Conservation (phyloP, 2,888 invertebrate genomes). For the Drosophila koepferae region DNA sequence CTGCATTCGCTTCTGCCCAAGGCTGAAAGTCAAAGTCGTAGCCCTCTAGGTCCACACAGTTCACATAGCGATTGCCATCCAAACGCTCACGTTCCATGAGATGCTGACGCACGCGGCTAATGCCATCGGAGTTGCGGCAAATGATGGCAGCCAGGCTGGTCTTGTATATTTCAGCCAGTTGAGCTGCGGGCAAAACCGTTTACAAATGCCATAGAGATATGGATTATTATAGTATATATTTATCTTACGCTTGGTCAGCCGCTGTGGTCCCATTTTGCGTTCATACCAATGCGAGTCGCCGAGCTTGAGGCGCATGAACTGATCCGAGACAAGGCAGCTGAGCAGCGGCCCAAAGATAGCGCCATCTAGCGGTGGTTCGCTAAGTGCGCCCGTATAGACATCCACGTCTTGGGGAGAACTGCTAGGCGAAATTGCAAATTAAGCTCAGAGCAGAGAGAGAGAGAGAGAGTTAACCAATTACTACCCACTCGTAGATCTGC, state of each 20-base stretch:
- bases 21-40: slow-evolving; percentile 87
- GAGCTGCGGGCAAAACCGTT: slow-evolving; percentile 86
- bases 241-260: slow-evolving; percentile 88
- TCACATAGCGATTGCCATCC: slow-evolving; percentile 87
- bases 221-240: background rate
- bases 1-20: slow-evolving; percentile 85
- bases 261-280: slow-evolving; percentile 87
- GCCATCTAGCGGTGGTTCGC: slow-evolving; percentile 90
- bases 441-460: background rate
- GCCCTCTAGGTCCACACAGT: slow-evolving; percentile 88
- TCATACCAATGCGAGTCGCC: slow-evolving; percentile 97
- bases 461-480: no score
- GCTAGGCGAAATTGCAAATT: background rate
- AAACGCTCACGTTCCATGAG: slow-evolving; percentile 89
- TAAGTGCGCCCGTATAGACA: slow-evolving; percentile 94
- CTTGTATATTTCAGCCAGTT: slow-evolving; percentile 92
- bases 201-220: background rate
- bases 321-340: slow-evolving; percentile 93
- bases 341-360: slow-evolving; percentile 94
- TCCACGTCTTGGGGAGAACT: slow-evolving; percentile 93
- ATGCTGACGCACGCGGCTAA: slow-evolving; percentile 88
- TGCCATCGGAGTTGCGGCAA: slow-evolving; percentile 90
- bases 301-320: slow-evolving; percentile 91
- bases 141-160: slow-evolving; percentile 90
- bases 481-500: slow-evolving; percentile 88